A percentile compares a stretch with the other conserved stretches of the same genome.
phyloP scores from a whole-genome alignment of 2,888 invertebrate species.

The Drosophila nigricruria region DNA sequence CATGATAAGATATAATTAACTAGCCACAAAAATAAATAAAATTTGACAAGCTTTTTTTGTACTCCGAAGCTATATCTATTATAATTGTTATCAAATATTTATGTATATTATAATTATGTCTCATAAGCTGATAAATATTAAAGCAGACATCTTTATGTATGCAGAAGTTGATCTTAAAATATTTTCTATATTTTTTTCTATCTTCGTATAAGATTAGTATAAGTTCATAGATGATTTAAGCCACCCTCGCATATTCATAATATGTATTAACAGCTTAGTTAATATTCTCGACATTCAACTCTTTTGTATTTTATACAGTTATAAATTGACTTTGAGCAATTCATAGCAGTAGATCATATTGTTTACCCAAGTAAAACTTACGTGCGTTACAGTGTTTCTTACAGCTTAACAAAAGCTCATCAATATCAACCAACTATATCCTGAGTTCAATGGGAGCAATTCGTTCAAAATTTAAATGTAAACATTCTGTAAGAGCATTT shows the following conservation, averaged over 20 bases:
- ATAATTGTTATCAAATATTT: neutral
- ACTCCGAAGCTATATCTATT: neutral
- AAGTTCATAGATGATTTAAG: too few relatives aligned
- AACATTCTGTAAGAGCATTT: conserved; percentile 2
- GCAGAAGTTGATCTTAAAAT: neutral
- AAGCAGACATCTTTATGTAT: neutral
- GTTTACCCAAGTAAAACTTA: neutral
- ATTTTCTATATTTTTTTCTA: neutral
- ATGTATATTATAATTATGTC: neutral
- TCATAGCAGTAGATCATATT: neutral
- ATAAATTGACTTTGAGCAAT: neutral
- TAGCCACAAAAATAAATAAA: neutral
- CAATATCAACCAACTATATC: neutral
- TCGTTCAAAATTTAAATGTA: neutral
- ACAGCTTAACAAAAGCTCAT: neutral
- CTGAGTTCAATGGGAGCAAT: neutral
- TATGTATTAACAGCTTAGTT: neutral
- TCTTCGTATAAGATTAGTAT: too few relatives aligned
- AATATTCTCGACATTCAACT: neutral
- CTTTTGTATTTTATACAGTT: neutral
- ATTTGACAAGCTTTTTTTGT: neutral
- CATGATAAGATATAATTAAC: conserved; percentile 13
- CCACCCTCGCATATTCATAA: neutral
- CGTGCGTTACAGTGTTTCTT: neutral
- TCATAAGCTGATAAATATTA: neutral